A percentile compares a stretch with the other conserved stretches of the same genome.
Evolutionary conservation across 2,113 vertebrate species (phyloP).

Genomic region (Psephotus haematonotus): DNA sequence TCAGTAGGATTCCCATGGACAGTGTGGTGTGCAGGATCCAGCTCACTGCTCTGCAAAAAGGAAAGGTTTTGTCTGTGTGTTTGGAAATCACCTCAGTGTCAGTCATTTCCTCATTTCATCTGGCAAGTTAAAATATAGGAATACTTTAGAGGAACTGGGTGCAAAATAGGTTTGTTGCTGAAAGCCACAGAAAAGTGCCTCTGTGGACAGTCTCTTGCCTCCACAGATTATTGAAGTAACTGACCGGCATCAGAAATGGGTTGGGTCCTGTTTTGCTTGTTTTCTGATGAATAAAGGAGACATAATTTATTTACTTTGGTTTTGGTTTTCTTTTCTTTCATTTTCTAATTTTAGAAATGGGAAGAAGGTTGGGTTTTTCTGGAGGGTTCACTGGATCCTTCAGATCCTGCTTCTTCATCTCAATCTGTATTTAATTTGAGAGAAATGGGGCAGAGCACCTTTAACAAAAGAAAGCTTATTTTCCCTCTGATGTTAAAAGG

Average conservation of each 20-base stretch:
- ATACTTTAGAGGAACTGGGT: conserved; percentile 47
- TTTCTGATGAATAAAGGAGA: not conserved
- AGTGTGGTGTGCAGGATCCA: rapidly evolving
- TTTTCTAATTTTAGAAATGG: conserved; percentile 2
- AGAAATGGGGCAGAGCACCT: not conserved
- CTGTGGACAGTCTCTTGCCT: not conserved
- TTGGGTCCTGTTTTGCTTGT: not conserved
- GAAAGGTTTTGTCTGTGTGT: not conserved
- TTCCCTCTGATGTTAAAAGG: not conserved
- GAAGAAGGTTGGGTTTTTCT: not conserved
- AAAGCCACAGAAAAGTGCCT: conserved; percentile 12
- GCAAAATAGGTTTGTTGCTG: not conserved
- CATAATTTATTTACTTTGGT: not conserved
- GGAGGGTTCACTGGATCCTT: not conserved
- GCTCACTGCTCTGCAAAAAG: not conserved
- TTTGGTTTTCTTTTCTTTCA: conserved; percentile 17
- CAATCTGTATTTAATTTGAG: not conserved
- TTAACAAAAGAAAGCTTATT: not conserved
- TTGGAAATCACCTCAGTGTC: not conserved
- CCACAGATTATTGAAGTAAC: not conserved
- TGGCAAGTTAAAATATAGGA: not conserved
- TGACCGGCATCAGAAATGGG: not conserved
- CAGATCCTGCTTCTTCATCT: not conserved
- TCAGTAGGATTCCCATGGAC: not conserved
- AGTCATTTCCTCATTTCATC: conserved; percentile 42